These are phyloP conservation scores for Emmelina monodactyla DNA, from an alignment of 2,888 invertebrate genomes.

Conservation along the genomic window DNA sequence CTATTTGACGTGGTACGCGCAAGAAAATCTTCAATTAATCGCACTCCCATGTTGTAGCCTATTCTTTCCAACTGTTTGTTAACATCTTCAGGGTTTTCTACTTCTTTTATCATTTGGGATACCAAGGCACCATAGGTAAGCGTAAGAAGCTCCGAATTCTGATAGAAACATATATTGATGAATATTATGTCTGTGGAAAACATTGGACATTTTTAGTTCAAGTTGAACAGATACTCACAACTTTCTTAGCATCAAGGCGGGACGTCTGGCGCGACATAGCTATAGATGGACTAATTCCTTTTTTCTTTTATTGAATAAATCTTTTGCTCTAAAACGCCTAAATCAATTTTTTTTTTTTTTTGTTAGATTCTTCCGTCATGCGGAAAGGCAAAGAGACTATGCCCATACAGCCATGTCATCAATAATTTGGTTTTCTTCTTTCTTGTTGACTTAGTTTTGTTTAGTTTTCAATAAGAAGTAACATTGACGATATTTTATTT, in stretches of 20 bases:
- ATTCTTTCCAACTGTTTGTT: slow-evolving; percentile 95
- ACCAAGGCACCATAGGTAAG: slow-evolving; percentile 98
- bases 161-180: slow-evolving; percentile 12
- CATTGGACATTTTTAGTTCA: not conserved
- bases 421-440: too few species aligned
- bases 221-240: slow-evolving; percentile 57
- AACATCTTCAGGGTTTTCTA: slow-evolving; percentile 96
- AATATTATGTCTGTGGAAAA: slow-evolving; percentile 8
- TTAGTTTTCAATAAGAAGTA: too few species aligned
- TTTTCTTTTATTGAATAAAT: too few species aligned
- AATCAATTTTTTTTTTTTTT: too few species aligned
- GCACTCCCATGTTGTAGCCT: slow-evolving; percentile 98
- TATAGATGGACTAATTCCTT: not conserved
- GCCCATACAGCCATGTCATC: too few species aligned
- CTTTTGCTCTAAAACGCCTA: too few species aligned
- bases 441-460: too few species aligned
- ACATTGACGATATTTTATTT: too few species aligned
- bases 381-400: too few species aligned
- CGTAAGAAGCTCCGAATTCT: slow-evolving; percentile 97
- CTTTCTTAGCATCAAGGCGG: slow-evolving; percentile 79
- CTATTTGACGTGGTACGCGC: slow-evolving; percentile 89
- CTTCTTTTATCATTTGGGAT: slow-evolving; percentile 95
- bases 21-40: slow-evolving; percentile 96
- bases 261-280: slow-evolving; percentile 73
- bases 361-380: too few species aligned